A percentile compares a stretch with the other conserved stretches of the same genome.
Evolutionary conservation across 2,888 invertebrate species (phyloP).

Genomic region (Acronicta leporina): DNA sequence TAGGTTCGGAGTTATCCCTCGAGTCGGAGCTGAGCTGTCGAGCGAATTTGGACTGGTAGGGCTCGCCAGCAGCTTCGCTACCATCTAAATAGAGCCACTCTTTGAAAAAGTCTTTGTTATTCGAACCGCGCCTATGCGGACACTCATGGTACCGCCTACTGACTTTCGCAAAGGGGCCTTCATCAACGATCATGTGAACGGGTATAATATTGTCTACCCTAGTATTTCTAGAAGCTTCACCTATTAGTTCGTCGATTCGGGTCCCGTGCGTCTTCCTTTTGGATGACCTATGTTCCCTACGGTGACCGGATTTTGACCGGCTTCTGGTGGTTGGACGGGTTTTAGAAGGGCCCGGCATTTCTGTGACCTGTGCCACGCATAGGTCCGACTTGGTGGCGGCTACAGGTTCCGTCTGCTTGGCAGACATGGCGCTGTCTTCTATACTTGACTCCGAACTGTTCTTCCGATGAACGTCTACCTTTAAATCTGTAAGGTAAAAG

Average conservation of each 20-base stretch:
- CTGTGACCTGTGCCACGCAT: slow-evolving; percentile 73
- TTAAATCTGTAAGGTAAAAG: slow-evolving; percentile 91
- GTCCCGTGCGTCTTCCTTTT: slow-evolving; percentile 75
- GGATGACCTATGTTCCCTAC: slow-evolving; percentile 74
- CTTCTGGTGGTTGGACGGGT: slow-evolving; percentile 72
- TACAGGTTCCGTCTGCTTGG: slow-evolving; percentile 77
- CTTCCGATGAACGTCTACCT: slow-evolving; percentile 97
- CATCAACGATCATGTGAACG: slow-evolving; percentile 79
- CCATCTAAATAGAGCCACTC: slow-evolving; percentile 85
- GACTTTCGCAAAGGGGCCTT: slow-evolving; percentile 84
- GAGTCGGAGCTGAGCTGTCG: slow-evolving; percentile 88
- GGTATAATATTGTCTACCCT: slow-evolving; percentile 74
- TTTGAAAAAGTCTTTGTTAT: slow-evolving; percentile 82
- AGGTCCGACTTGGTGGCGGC: slow-evolving; percentile 80
- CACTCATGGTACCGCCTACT: slow-evolving; percentile 82
- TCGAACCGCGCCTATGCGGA: slow-evolving; percentile 76
- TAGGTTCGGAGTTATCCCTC: slow-evolving; percentile 85
- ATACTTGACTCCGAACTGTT: slow-evolving; percentile 96
- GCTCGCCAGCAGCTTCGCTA: slow-evolving; percentile 79
- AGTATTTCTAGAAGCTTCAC: slow-evolving; percentile 73
- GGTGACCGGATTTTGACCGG: slow-evolving; percentile 75
- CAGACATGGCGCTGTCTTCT: slow-evolving; percentile 89
- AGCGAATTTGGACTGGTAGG: slow-evolving; percentile 86
- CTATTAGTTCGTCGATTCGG: slow-evolving; percentile 79
- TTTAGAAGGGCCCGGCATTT: slow-evolving; percentile 73